These are phyloP conservation scores for Cryptus armator DNA, from an alignment of 2,888 invertebrate species.

Conservation along the genomic window DNA sequence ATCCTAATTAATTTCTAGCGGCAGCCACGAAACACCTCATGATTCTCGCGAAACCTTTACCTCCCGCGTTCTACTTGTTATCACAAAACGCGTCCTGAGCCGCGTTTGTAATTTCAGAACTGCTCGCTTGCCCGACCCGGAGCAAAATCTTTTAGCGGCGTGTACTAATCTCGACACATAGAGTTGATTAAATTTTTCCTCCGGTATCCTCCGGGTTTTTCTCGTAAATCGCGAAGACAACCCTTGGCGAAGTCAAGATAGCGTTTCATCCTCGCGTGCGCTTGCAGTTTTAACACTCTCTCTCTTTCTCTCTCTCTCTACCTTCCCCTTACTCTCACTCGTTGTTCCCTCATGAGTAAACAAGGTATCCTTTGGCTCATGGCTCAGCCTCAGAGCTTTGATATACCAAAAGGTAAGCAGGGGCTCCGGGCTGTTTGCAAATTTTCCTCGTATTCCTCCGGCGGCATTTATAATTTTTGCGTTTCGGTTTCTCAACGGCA, in stretches of 20 bases:
- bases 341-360: slow-evolving; percentile 22
- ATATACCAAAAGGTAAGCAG: background rate
- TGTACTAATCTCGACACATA: slow-evolving; percentile 18
- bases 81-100: background rate
- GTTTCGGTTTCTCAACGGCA: slow-evolving; percentile 15
- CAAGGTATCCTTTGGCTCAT: slow-evolving; percentile 4
- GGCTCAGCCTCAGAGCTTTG: slow-evolving; percentile 1
- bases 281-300: background rate
- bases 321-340: too few species aligned
- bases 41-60: background rate
- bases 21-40: background rate
- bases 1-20: slow-evolving; percentile 29
- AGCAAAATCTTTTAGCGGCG: slow-evolving; percentile 24
- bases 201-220: slow-evolving; percentile 3
- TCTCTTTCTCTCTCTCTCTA: background rate
- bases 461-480: slow-evolving; percentile 20
- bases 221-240: slow-evolving; percentile 17
- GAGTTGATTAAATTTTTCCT: slow-evolving; percentile 52
- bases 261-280: slow-evolving; percentile 11
- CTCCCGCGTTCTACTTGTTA: background rate
- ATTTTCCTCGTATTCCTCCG: slow-evolving; percentile 9
- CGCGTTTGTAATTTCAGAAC: slow-evolving; percentile 2
- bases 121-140: background rate
- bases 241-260: slow-evolving; percentile 27
- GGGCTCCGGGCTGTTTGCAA: slow-evolving; percentile 35